Percentiles rank a stretch among this genome's conserved stretches.
Conservation (phyloP, 2,888 invertebrate species). For the Ectemnius continuus region DNA sequence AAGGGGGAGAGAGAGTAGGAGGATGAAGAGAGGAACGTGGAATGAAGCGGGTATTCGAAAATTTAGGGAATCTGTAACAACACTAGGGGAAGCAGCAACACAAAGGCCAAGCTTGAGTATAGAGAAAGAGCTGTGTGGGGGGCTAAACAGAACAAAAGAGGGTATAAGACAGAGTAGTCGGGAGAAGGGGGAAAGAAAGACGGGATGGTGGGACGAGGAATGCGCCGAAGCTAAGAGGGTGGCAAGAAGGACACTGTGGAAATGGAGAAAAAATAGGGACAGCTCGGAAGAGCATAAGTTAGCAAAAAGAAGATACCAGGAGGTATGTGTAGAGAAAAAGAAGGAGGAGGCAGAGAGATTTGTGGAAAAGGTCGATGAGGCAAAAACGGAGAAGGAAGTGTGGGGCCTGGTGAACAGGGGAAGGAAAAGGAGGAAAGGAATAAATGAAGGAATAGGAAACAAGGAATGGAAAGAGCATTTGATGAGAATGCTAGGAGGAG, state of each 20-base stretch:
- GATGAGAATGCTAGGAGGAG: neutral
- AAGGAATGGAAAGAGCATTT: neutral
- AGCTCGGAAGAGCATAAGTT: neutral
- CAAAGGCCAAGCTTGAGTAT: too few relatives aligned
- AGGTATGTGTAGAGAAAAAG: neutral
- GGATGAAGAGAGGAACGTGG: too few relatives aligned
- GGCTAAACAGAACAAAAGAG: too few relatives aligned
- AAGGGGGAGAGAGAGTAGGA: too few relatives aligned
- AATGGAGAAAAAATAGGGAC: neutral
- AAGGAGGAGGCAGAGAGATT: neutral
- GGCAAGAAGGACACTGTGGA: neutral
- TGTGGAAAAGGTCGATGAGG: neutral
- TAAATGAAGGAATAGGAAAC: neutral
- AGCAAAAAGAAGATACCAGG: neutral
- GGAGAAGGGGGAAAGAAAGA: too few relatives aligned
- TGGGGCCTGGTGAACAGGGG: too few relatives aligned
- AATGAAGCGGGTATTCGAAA: too few relatives aligned
- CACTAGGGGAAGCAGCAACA: too few relatives aligned
- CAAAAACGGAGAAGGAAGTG: neutral
- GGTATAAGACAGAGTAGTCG: too few relatives aligned
- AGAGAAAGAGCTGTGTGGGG: too few relatives aligned
- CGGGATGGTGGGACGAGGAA: neutral
- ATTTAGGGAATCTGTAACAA: too few relatives aligned
- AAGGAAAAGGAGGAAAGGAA: neutral
- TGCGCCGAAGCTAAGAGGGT: neutral